Percentiles rank a stretch among this genome's conserved stretches.
Evolutionary conservation across 30 jellyfish, hydroid and myxozoan genomes (phyloP).

Genomic region (Sanderia malayensis): DNA sequence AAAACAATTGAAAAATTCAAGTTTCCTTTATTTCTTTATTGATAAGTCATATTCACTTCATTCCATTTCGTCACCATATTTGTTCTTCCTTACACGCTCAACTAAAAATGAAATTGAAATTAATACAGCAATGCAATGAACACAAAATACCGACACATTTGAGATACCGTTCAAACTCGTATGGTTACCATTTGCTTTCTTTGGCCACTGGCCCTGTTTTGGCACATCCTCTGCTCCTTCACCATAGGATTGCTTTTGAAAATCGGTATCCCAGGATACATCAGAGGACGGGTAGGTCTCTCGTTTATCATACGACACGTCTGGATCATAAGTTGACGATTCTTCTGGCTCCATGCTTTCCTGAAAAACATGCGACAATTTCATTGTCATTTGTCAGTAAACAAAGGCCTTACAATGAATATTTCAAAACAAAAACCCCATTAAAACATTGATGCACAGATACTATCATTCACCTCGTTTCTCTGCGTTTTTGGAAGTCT

Average conservation of each 20-base stretch:
- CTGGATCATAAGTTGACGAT: constrained; percentile 32
- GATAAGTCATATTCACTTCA: too few relatives aligned
- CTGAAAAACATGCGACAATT: background rate
- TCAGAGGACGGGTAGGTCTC: constrained; percentile 55
- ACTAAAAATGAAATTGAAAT: background rate
- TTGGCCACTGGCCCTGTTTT: constrained; percentile 25
- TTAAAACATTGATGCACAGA: too few relatives aligned
- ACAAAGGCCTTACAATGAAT: too few relatives aligned
- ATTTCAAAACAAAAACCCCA: too few relatives aligned
- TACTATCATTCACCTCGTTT: too few relatives aligned
- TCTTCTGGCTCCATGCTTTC: background rate
- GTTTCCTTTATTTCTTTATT: too few relatives aligned
- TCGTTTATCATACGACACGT: constrained; percentile 40
- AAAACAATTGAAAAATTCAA: too few relatives aligned
- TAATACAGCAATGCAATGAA: background rate
- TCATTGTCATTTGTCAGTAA: too few relatives aligned
- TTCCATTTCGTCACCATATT: constrained; percentile 61
- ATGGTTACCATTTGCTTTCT: background rate
- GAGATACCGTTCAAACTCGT: too few relatives aligned
- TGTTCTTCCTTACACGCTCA: constrained; percentile 29
- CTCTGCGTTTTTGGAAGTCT: too few relatives aligned
- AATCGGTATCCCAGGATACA: constrained; percentile 39
- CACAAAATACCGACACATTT: too few relatives aligned
- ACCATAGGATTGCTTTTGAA: constrained; percentile 12
- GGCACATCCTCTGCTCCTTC: background rate